Evolutionary conservation across 2,888 invertebrate species (phyloP).

Genomic region (Drosophila peninsularis): DNA sequence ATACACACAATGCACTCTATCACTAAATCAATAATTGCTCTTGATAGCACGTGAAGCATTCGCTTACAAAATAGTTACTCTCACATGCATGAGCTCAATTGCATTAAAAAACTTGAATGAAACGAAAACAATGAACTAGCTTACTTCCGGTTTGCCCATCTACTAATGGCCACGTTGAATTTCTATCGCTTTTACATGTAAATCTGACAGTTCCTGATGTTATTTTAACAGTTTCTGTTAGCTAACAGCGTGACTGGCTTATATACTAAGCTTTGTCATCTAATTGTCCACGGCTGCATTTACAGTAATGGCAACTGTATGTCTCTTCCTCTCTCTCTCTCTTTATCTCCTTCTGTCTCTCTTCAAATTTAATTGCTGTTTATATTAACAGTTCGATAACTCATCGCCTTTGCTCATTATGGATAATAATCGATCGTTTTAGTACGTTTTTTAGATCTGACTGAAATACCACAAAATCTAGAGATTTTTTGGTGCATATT

Average conservation of each 20-base stretch:
- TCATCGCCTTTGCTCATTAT: neutral
- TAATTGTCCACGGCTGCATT: neutral
- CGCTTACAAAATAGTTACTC: slow-evolving; percentile 8
- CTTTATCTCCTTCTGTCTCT: neutral
- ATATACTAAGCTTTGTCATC: too few species aligned
- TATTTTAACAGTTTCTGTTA: slow-evolving; percentile 1
- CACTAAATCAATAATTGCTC: neutral
- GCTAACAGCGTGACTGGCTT: neutral
- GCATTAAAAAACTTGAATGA: slow-evolving; percentile 19
- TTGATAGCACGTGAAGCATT: slow-evolving; percentile 17
- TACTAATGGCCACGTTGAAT: neutral
- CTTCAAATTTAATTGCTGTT: too few species aligned
- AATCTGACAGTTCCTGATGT: neutral
- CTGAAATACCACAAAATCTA: neutral
- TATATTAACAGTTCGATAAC: neutral
- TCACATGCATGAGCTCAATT: slow-evolving; percentile 16
- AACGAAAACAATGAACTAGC: neutral
- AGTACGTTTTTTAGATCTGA: neutral
- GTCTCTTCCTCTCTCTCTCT: neutral
- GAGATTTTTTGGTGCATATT: neutral
- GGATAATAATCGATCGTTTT: neutral
- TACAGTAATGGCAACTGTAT: too few species aligned
- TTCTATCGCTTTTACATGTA: too few species aligned
- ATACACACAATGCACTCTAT: neutral
- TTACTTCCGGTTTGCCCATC: neutral